Percentiles rank a stretch among this genome's conserved stretches.
These are phyloP conservation scores for Drosophila nebulosa DNA, from an alignment of 1,140 invertebrate genomes.

Conservation along the genomic window DNA sequence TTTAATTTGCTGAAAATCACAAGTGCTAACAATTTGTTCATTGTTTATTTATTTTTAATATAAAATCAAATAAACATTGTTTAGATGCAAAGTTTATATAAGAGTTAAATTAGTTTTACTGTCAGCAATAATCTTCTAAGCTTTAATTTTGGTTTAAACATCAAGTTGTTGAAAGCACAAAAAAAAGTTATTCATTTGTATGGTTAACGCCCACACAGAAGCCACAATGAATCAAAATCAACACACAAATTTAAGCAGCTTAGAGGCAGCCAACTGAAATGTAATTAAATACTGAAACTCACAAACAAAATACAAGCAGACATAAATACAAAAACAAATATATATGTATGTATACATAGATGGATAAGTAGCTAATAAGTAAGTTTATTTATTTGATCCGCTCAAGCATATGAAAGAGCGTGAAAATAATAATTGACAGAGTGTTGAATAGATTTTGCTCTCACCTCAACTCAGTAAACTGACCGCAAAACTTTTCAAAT, in stretches of 20 bases:
- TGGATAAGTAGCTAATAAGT: neutral
- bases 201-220: neutral
- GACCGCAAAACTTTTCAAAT: neutral
- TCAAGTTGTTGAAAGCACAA: neutral
- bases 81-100: neutral
- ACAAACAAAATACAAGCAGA: neutral
- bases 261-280: constrained; percentile 1
- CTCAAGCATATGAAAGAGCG: constrained; percentile 5
- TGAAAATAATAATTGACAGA: constrained; percentile 4
- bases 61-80: too few species aligned
- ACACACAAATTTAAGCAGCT: constrained; percentile 3
- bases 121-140: neutral
- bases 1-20: too few species aligned
- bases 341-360: neutral
- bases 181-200: neutral
- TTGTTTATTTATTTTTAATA: too few species aligned
- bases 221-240: constrained; percentile 7
- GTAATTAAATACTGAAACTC: constrained; percentile 7
- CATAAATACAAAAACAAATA: neutral
- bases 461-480: neutral
- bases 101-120: neutral
- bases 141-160: neutral
- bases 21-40: too few species aligned
- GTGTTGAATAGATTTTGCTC: neutral
- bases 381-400: neutral